Conservation (phyloP, 2,888 invertebrate species). For the Drosophila algonquin region DNA sequence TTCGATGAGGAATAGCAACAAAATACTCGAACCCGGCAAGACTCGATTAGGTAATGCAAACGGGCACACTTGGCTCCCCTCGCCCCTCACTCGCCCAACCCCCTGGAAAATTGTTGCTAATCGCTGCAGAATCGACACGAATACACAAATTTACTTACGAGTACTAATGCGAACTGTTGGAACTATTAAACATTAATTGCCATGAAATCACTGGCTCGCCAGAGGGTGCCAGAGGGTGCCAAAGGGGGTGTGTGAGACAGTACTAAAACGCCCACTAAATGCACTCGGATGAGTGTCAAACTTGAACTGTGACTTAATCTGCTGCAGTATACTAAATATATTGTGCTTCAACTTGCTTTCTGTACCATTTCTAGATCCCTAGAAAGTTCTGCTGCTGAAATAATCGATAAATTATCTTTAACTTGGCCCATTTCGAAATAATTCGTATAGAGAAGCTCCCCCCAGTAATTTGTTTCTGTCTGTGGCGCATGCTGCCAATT, state of each 20-base stretch:
- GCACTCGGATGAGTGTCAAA: background rate
- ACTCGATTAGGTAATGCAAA: slow-evolving; percentile 71
- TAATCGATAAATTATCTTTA: background rate
- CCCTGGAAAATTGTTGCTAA: slow-evolving; percentile 71
- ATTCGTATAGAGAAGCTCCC: background rate
- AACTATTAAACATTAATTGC: slow-evolving; percentile 61
- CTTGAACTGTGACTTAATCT: slow-evolving; percentile 4
- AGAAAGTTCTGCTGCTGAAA: too few species aligned
- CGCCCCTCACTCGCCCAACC: too few species aligned
- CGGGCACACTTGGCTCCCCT: slow-evolving; percentile 40
- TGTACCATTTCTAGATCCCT: background rate
- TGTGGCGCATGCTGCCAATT: slow-evolving; percentile 69
- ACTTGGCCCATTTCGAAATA: background rate
- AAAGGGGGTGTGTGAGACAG: background rate
- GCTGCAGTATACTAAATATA: background rate
- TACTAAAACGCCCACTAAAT: slow-evolving; percentile 41
- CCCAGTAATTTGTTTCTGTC: slow-evolving; percentile 44
- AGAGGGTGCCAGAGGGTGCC: background rate
- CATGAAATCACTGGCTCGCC: slow-evolving; percentile 57
- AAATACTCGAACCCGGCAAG: slow-evolving; percentile 20
- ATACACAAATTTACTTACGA: slow-evolving; percentile 30
- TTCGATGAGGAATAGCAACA: slow-evolving; percentile 36
- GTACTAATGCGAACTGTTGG: slow-evolving; percentile 32
- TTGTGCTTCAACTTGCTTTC: background rate
- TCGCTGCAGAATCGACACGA: slow-evolving; percentile 72